A percentile compares a stretch with the other conserved stretches of the same genome.
Evolutionary conservation across 2,113 vertebrate genomes (phyloP).

Genomic region (Mesitornis unicolor): DNA sequence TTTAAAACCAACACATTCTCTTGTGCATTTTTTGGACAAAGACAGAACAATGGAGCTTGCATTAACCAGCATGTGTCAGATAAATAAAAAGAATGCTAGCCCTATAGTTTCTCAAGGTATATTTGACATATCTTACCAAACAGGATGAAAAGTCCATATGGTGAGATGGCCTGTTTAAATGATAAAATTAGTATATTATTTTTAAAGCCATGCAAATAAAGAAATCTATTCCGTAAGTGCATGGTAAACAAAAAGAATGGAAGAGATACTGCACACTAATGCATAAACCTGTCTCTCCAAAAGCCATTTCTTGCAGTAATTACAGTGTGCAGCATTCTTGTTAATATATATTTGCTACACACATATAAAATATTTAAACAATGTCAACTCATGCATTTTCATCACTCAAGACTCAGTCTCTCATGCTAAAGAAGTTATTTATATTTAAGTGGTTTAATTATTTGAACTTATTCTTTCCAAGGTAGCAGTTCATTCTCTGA

Average conservation of each 20-base stretch:
- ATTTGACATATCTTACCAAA: constrained; percentile 80
- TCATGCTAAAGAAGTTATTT: neutral
- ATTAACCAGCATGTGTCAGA: neutral
- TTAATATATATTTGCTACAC: neutral
- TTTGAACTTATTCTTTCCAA: neutral
- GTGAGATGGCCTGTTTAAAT: constrained; percentile 81
- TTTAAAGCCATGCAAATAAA: constrained; percentile 6
- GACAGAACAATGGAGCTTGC: neutral
- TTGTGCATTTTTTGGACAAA: neutral
- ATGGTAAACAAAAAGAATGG: neutral
- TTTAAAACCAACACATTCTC: neutral
- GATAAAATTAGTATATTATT: constrained; percentile 42
- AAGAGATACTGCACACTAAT: neutral
- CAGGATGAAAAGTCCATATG: constrained; percentile 85
- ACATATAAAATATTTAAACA: neutral
- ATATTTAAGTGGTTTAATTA: neutral
- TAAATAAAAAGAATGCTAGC: neutral
- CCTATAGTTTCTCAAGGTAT: neutral
- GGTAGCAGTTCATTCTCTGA: neutral
- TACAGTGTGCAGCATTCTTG: neutral
- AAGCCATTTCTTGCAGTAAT: neutral
- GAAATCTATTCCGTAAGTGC: neutral
- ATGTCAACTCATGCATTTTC: neutral
- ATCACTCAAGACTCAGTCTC: neutral
- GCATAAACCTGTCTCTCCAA: neutral